phyloP scores from a whole-genome alignment of 2,797 vertebrate species.

The Buceros bicornis region DNA sequence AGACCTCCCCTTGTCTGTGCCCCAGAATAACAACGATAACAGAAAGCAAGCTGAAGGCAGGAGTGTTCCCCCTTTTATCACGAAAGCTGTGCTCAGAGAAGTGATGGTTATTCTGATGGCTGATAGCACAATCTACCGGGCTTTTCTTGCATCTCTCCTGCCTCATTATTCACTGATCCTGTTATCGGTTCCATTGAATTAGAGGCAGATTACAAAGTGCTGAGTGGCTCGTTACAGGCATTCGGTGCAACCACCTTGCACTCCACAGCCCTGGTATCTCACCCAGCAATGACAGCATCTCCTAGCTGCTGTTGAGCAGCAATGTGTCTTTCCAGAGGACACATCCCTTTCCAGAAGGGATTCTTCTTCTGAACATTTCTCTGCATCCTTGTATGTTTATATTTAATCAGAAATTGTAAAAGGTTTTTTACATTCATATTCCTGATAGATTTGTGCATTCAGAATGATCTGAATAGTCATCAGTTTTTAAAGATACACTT shows the following conservation, averaged over 20 bases:
- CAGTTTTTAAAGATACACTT: neutral
- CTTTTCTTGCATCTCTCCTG: slow-evolving; percentile 28
- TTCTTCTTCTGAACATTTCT: neutral
- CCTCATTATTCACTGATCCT: neutral
- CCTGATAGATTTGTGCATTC: neutral
- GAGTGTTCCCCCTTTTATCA: neutral
- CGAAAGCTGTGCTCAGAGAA: neutral
- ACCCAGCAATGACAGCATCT: neutral
- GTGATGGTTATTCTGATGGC: neutral
- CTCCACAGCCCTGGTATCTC: neutral
- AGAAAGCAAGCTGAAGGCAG: neutral
- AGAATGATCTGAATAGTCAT: neutral
- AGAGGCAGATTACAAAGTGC: neutral
- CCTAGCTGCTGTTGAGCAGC: neutral
- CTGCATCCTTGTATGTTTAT: neutral
- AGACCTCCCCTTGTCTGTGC: neutral
- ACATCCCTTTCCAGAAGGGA: neutral
- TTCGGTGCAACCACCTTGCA: neutral
- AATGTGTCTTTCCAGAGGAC: accelerated
- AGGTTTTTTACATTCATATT: neutral
- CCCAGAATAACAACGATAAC: neutral
- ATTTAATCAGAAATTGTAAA: neutral
- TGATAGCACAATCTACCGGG: slow-evolving; percentile 63
- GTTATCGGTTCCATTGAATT: neutral
- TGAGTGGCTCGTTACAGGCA: neutral